A percentile compares a stretch with the other conserved stretches of the same genome.
These are phyloP conservation scores for Rhagologus leucostigma DNA, from an alignment of 2,113 vertebrate genomes.

Conservation along the genomic window DNA sequence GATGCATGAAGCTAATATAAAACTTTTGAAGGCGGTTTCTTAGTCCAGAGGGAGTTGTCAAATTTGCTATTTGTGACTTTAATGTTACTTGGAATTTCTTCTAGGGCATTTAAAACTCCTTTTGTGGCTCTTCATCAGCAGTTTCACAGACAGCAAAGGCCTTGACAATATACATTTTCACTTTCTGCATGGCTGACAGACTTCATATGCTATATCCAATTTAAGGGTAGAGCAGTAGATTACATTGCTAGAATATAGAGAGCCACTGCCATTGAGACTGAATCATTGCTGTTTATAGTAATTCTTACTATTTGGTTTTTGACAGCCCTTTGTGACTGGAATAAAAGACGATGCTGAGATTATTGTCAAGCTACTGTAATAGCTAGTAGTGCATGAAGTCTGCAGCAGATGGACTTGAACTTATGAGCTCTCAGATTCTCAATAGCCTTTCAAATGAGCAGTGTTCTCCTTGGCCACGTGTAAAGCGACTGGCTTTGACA, in stretches of 20 bases:
- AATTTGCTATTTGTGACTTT: constrained; percentile 54
- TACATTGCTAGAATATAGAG: constrained; percentile 61
- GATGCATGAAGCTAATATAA: constrained; percentile 63
- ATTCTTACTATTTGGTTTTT: constrained; percentile 68
- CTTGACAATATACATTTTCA: constrained; percentile 55
- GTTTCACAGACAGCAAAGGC: constrained; percentile 48
- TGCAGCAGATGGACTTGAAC: constrained; percentile 31
- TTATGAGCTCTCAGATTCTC: constrained; percentile 11
- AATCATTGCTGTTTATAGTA: constrained; percentile 60
- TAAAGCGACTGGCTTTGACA: constrained; percentile 30
- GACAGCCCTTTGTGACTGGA: constrained; percentile 59
- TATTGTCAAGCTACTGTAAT: constrained; percentile 30
- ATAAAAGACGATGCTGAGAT: constrained; percentile 45
- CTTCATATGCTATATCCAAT: constrained; percentile 66
- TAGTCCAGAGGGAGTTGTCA: constrained; percentile 41
- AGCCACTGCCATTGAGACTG: constrained; percentile 36
- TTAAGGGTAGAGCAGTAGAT: constrained; percentile 64
- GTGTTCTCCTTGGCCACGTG: constrained; percentile 20
- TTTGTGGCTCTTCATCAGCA: constrained; percentile 63
- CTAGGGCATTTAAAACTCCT: constrained; percentile 57
- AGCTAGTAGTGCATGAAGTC: background rate
- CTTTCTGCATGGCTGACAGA: constrained; percentile 68
- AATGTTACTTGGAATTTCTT: constrained; percentile 61
- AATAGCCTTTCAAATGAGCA: constrained; percentile 26
- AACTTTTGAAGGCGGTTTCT: constrained; percentile 54